phyloP scores from a whole-genome alignment of 2,113 vertebrate species.

The Dermatemys mawii region DNA sequence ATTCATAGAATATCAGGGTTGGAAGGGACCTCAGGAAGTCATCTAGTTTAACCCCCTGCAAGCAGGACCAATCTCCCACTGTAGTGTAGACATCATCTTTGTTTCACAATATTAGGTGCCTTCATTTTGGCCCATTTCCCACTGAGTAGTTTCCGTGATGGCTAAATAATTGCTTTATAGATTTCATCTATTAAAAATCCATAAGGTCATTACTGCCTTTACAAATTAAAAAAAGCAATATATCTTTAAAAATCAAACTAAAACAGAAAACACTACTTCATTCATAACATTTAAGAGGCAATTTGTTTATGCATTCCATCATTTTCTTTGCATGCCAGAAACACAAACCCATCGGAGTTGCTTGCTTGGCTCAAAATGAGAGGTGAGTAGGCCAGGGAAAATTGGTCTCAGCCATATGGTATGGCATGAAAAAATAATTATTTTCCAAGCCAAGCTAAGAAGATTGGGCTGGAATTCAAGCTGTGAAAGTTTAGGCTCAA shows the following conservation, averaged over 20 bases:
- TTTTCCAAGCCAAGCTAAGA: conserved; percentile 16
- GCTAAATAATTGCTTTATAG: not conserved
- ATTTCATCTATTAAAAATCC: not conserved
- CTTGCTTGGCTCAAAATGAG: conserved; percentile 28
- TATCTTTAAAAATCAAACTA: not conserved
- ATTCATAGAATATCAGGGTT: too few relatives aligned
- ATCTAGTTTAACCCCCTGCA: too few relatives aligned
- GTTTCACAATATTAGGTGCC: too few relatives aligned
- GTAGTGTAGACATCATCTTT: not conserved
- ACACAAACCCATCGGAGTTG: conserved; percentile 5
- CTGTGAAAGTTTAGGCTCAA: not conserved
- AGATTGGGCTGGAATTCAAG: conserved; percentile 5
- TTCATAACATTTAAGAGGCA: conserved; percentile 9
- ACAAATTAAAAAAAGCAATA: not conserved
- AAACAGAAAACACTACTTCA: not conserved
- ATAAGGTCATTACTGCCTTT: not conserved
- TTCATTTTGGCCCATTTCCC: not conserved
- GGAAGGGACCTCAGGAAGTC: too few relatives aligned
- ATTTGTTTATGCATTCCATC: not conserved
- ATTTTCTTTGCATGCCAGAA: conserved; percentile 31
- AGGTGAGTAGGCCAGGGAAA: conserved; percentile 16
- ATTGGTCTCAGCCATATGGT: conserved; percentile 7
- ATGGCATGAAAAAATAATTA: conserved; percentile 19
- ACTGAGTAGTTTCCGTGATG: not conserved
- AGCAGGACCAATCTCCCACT: too few relatives aligned